These are phyloP conservation scores for Centropristis striata DNA, from an alignment of 2,113 vertebrate genomes.

Conservation along the genomic window DNA sequence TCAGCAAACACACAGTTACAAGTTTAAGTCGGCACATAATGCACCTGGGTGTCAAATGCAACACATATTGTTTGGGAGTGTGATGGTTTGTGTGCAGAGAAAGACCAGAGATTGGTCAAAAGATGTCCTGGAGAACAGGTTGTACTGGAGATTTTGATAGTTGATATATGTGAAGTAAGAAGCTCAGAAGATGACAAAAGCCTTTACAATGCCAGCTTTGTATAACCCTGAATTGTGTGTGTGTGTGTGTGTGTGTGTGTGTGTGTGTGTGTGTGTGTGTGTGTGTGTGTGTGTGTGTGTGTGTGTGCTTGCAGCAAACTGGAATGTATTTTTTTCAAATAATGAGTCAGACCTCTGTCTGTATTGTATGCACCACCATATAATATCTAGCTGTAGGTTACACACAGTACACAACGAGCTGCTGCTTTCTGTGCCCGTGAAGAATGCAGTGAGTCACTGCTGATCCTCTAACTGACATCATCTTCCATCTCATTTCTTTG, in stretches of 20 bases:
- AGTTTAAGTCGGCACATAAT: constrained; percentile 29
- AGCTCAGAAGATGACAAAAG: not conserved
- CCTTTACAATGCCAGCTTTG: constrained; percentile 48
- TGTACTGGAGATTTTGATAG: constrained; percentile 23
- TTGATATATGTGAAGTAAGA: constrained; percentile 26
- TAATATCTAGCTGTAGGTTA: not conserved
- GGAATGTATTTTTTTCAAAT: not conserved
- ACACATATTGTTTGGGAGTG: constrained; percentile 25
- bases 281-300: not conserved
- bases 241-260: too few species aligned
- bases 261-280: too few species aligned
- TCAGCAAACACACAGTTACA: constrained; percentile 48
- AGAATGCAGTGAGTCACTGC: not conserved
- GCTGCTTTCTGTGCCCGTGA: not conserved
- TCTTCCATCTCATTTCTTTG: not conserved
- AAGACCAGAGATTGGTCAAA: constrained; percentile 31
- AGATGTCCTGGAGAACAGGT: constrained; percentile 24
- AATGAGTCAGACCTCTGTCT: not conserved
- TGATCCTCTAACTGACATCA: not conserved
- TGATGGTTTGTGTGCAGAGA: constrained; percentile 44
- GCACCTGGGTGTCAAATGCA: constrained; percentile 21
- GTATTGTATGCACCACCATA: not conserved
- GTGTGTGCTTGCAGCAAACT: not conserved
- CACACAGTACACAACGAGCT: not conserved
- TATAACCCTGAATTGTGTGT: not conserved